These are phyloP conservation scores for Mirza zaza DNA, from an alignment of 2,113 vertebrate species.

Conservation along the genomic window DNA sequence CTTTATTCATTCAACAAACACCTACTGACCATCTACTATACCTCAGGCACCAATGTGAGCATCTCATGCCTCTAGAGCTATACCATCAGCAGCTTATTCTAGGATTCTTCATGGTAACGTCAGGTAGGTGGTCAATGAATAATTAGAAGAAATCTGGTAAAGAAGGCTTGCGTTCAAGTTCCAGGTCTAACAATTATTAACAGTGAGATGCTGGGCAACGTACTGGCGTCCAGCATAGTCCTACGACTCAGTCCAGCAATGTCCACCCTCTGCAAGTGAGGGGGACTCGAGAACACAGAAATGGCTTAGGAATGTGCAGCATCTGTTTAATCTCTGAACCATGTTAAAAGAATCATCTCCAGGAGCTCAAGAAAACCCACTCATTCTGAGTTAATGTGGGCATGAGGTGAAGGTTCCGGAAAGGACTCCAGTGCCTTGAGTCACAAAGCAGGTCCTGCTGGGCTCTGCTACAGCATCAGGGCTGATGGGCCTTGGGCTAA, in stretches of 20 bases:
- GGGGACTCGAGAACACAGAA: not conserved
- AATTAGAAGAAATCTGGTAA: not conserved
- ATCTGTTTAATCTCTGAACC: not conserved
- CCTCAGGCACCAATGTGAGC: not conserved
- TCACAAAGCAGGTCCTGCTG: not conserved
- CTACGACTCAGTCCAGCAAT: not conserved
- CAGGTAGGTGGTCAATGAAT: not conserved
- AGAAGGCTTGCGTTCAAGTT: not conserved
- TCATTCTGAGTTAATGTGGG: not conserved
- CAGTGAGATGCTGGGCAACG: not conserved
- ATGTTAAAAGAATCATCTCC: not conserved
- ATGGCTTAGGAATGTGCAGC: not conserved
- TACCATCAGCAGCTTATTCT: not conserved
- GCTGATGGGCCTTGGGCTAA: not conserved
- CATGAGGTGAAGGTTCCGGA: not conserved
- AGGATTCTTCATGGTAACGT: not conserved
- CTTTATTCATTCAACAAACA: not conserved
- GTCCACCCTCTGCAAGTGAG: not conserved
- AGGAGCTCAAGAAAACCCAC: not conserved
- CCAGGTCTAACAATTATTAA: not conserved
- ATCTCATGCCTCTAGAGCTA: rapidly evolving
- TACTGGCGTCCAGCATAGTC: too few species aligned
- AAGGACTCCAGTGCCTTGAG: not conserved
- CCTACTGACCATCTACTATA: not conserved
- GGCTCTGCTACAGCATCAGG: not conserved